Evolutionary conservation across 2,113 vertebrate species (phyloP), one percentile per base, ranked within the genome.

Genomic region (Chlorocebus sabaeus): DNA sequence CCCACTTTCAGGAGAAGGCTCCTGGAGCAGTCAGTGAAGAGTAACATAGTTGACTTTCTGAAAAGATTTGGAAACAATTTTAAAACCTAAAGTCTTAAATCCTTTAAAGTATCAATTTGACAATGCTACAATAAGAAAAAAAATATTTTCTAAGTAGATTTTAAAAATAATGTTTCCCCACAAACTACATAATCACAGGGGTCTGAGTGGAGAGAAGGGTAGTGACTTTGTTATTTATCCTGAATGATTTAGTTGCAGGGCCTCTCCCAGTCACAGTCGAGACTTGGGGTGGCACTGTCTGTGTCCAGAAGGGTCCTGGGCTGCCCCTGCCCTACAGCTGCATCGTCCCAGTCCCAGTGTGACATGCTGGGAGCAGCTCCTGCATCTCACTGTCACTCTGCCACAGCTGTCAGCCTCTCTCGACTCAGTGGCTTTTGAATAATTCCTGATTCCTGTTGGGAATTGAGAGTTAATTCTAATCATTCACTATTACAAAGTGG

Each of bases 341-440:
- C 78, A 35, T 87, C 55, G 88, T 78, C 95, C 27, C 83, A 45
- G 52, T 67, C 89, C 70, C 97, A 48, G 45, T 95, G 83, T 91
- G 67, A 96, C 59, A 45, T 57, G 80, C 67, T 86, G 76, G 59
- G 50, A 50, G 16, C 17, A 22, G 25, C 45, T 50, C 38, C 27
- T 64, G 64, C 7, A 4, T 25, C 40, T 55, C 40, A 2, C 11
- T 25, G 78, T 43, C 70, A 38, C 78, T 38, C 50, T 8, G 2
- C 43, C 6, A 43, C 17, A 8, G 16, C 5, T 25, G 16, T 76
- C 81, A 52, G 57, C 64, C 43, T 72, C 16, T 68, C 70, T 55
- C 72, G 18, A 3, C 27, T 9, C n/a, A 16, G 2, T 14, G 64
- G 2, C 79, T 25, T 68, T 73, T 25, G 55, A 75, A 3, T 45